phyloP scores from a whole-genome alignment of 2,888 invertebrate species.

The Dorcus parallelipipedus region DNA sequence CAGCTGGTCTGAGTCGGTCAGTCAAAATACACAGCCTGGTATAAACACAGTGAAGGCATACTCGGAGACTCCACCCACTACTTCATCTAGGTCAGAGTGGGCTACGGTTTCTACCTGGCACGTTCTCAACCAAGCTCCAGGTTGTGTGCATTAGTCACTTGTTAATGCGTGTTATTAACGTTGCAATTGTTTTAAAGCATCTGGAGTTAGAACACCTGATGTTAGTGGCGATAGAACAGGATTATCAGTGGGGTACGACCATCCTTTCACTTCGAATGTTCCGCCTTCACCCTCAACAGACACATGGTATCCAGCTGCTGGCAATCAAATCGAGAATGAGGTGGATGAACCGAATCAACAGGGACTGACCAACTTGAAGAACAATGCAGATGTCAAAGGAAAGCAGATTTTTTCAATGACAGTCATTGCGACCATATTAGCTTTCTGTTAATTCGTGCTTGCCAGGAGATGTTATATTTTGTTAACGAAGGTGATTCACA shows the following conservation, averaged over 20 bases:
- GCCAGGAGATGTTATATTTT: no score
- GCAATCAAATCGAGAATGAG: conserved; percentile 53
- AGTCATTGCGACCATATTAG: no score
- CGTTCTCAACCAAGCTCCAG: conserved; percentile 19
- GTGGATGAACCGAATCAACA: conserved; percentile 59
- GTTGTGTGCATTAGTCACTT: not conserved
- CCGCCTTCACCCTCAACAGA: conserved; percentile 15
- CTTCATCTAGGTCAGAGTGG: conserved; percentile 36
- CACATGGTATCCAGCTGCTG: conserved; percentile 54
- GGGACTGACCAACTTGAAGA: conserved; percentile 45
- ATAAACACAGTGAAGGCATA: conserved; percentile 32
- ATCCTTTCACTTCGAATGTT: conserved; percentile 8
- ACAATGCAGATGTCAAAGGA: conserved; percentile 7
- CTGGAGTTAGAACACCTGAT: not conserved
- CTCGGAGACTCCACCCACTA: conserved; percentile 31
- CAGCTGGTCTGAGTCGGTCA: conserved; percentile 45
- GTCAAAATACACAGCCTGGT: conserved; percentile 18
- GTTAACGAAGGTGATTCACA: no score
- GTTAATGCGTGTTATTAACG: not conserved
- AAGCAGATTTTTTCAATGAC: no score
- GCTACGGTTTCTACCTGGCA: conserved; percentile 39
- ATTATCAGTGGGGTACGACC: conserved; percentile 3
- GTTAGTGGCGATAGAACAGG: conserved; percentile 4
- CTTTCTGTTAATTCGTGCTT: no score
- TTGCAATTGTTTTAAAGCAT: not conserved